Evolutionary conservation across 1,140 invertebrate genomes (phyloP), one percentile per base, ranked within the genome.

Genomic region (Drosophila erecta): DNA sequence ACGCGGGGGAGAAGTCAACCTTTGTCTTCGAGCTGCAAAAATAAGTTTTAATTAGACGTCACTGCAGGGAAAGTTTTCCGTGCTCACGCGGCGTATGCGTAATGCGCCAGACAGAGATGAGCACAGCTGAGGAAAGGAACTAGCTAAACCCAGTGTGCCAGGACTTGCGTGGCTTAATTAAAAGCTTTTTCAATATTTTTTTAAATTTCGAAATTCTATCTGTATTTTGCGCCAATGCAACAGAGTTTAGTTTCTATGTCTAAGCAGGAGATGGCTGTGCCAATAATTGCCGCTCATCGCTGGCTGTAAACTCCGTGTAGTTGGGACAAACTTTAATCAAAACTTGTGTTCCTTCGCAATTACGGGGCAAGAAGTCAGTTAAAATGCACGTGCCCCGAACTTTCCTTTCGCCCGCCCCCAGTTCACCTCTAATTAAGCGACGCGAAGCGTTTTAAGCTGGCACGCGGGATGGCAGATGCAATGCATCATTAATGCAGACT

Each of bases 401-500:
- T 30, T 20, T 7, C 24, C 14, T 17, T 8, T 59, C 17, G 27
- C 33, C n/a, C 41, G n/a, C 15, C 38, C 61, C 41, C 50, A 57
- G 61, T 70, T 79, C 56, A 72, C 76, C 79, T 78, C 59, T 87
- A 87, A 87, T 87, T 87, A 87, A 87, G 79, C 66, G 59, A 58
- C 69, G 69, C 62, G 61, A 35, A 78, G 54, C 58, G 66, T 87
- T 71, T 86, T 67, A 60, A 70, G 62, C 57, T 51, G 66, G 44
- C 62, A 47, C 50, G 41, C 49, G 66, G 66, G 40, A 17, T 22
- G 47, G 56, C 33, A 51, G 55, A 51, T 70, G 65, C 62, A 69
- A 77, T 87, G 83, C 83, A 87, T 83, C 79, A 87, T 87, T 87
- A 83, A 87, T 87, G 84, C 75, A 86, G 30, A 78, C 77, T 17